Conservation (phyloP, 1,140 invertebrate genomes). For the Orius laevigatus region DNA sequence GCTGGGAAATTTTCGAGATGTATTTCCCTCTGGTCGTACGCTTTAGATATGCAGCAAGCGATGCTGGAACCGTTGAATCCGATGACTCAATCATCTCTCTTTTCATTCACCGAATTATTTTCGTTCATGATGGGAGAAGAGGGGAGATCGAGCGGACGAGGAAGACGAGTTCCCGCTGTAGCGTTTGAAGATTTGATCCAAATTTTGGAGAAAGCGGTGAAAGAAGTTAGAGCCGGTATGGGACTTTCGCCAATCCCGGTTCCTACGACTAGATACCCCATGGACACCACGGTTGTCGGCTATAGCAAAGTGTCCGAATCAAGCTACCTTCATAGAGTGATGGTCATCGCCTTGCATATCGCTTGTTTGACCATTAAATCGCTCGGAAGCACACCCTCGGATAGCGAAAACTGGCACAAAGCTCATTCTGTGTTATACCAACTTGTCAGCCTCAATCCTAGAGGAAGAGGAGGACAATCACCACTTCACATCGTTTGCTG, state of each 20-base stretch:
- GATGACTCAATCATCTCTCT: slow-evolving; percentile 82
- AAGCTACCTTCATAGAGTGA: slow-evolving; percentile 45
- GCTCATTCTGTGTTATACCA: slow-evolving; percentile 25
- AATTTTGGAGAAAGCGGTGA: slow-evolving; percentile 64
- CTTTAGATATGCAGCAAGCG: slow-evolving; percentile 88
- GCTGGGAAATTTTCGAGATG: slow-evolving; percentile 83
- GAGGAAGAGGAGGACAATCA: slow-evolving; percentile 49
- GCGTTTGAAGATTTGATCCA: slow-evolving; percentile 62
- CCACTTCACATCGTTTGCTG: slow-evolving; percentile 69
- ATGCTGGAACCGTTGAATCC: slow-evolving; percentile 84
- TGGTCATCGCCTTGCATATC: slow-evolving; percentile 73
- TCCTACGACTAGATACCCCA: neutral
- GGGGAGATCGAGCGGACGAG: slow-evolving; percentile 43
- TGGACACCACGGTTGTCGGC: neutral
- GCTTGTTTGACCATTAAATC: slow-evolving; percentile 39
- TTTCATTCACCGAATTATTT: slow-evolving; percentile 89
- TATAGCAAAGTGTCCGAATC: slow-evolving; percentile 16
- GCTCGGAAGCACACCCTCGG: neutral
- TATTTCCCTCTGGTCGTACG: slow-evolving; percentile 88
- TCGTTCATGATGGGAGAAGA: slow-evolving; percentile 79
- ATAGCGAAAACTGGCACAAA: slow-evolving; percentile 32
- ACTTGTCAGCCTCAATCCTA: slow-evolving; percentile 21
- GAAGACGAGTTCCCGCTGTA: slow-evolving; percentile 58
- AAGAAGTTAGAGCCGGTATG: slow-evolving; percentile 40
- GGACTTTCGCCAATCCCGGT: slow-evolving; percentile 1